A percentile compares a stretch with the other conserved stretches of the same genome.
phyloP scores from a whole-genome alignment of 2,113 vertebrate species.

The Pimephales promelas region DNA sequence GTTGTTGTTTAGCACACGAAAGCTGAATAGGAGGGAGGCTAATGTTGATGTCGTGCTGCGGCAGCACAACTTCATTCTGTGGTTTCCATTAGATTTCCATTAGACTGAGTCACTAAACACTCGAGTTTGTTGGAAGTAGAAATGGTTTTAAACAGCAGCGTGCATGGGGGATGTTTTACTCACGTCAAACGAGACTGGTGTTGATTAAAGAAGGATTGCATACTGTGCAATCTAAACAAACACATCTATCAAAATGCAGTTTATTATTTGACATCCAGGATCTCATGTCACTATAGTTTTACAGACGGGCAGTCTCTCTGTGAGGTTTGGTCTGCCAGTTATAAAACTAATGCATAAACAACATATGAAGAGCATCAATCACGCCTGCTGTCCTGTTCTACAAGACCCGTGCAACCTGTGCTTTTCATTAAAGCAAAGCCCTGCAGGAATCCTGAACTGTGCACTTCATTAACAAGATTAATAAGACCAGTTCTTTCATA shows the following conservation, averaged over 20 bases:
- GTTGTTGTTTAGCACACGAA: not conserved
- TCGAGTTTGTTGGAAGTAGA: not conserved
- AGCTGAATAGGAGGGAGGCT: not conserved
- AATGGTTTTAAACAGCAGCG: not conserved
- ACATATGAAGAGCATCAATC: not conserved
- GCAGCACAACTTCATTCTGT: slow-evolving; percentile 2
- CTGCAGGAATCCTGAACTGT: slow-evolving; percentile 2
- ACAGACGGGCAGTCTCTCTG: not conserved
- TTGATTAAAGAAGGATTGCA: not conserved
- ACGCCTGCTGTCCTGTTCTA: not conserved
- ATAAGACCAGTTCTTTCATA: not conserved
- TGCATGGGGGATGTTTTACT: not conserved
- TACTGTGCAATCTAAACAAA: not conserved
- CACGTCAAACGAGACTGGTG: not conserved
- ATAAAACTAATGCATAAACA: not conserved
- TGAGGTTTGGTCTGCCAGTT: not conserved
- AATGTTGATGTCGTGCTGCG: slow-evolving; percentile 29
- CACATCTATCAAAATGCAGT: not conserved
- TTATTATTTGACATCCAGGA: not conserved
- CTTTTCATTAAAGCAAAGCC: slow-evolving; percentile 24
- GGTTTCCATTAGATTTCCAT: slow-evolving; percentile 30
- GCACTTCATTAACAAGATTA: slow-evolving; percentile 12
- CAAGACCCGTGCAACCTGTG: not conserved
- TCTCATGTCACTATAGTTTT: not conserved
- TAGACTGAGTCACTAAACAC: slow-evolving; percentile 28